Percentiles rank a stretch among this genome's conserved stretches.
Conservation (phyloP, 2,797 vertebrate genomes). For the Eurystomus glaucurus region DNA sequence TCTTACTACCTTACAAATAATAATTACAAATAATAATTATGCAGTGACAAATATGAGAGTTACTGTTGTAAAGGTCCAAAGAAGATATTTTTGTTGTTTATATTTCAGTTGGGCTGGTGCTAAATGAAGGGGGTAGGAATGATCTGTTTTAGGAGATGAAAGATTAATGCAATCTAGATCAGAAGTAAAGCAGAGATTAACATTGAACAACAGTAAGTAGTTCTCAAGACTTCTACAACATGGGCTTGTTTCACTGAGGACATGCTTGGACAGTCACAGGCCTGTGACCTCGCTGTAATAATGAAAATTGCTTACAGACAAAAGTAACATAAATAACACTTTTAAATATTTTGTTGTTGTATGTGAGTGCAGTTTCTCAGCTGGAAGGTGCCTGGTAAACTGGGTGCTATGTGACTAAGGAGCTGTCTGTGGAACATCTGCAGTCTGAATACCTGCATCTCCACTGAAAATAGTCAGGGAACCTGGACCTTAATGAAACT, state of each 20-base stretch:
- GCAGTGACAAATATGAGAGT: background rate
- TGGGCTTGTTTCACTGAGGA: background rate
- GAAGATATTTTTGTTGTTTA: background rate
- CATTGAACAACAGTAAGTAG: background rate
- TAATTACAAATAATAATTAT: background rate
- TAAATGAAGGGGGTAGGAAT: background rate
- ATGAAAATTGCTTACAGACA: background rate
- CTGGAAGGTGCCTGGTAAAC: background rate
- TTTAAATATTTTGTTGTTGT: accelerated
- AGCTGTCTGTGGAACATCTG: constrained; percentile 24
- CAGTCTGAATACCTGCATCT: background rate
- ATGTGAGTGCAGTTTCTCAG: background rate
- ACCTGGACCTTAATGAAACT: background rate
- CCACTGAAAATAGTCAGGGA: background rate
- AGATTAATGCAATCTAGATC: background rate
- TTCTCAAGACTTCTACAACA: background rate
- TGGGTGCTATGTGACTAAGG: background rate
- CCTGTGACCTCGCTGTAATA: background rate
- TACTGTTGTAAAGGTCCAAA: background rate
- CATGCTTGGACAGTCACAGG: background rate
- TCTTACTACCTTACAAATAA: background rate
- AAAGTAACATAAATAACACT: background rate
- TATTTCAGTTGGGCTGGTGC: background rate
- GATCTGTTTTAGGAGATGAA: background rate
- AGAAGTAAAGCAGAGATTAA: background rate